Evolutionary conservation across 1,140 invertebrate genomes (phyloP).

Genomic region (Diuraphis noxia): DNA sequence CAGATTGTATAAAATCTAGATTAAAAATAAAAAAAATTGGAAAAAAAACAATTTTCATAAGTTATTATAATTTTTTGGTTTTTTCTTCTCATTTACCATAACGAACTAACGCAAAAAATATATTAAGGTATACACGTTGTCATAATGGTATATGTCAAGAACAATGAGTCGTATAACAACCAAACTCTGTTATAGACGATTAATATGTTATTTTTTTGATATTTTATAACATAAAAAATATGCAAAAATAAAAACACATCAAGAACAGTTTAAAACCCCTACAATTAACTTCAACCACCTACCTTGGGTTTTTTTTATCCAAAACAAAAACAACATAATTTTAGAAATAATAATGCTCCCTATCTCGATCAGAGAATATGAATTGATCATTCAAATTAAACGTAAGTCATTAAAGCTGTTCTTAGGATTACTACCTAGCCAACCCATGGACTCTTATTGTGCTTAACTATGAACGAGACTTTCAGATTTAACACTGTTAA

Average conservation of each 20-base stretch:
- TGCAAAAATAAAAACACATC: not conserved
- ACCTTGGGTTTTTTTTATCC: not conserved
- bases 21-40: too few relatives aligned
- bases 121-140: not conserved
- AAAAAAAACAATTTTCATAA: not conserved
- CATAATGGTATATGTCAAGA: conserved; percentile 26
- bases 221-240: not conserved
- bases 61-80: not conserved
- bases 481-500: too few relatives aligned
- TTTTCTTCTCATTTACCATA: not conserved
- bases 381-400: too few relatives aligned
- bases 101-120: not conserved
- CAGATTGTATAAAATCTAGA: too few relatives aligned
- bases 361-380: too few relatives aligned
- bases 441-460: too few relatives aligned
- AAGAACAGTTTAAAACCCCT: not conserved
- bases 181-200: not conserved
- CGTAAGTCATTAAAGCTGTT: too few relatives aligned
- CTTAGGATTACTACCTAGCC: too few relatives aligned
- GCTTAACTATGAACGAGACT: too few relatives aligned
- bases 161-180: not conserved
- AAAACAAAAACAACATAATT: not conserved
- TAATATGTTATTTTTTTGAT: not conserved
- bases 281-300: not conserved
- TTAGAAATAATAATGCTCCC: not conserved